phyloP scores from a whole-genome alignment of 2,113 vertebrate genomes.

The Balaenoptera acutorostrata region DNA sequence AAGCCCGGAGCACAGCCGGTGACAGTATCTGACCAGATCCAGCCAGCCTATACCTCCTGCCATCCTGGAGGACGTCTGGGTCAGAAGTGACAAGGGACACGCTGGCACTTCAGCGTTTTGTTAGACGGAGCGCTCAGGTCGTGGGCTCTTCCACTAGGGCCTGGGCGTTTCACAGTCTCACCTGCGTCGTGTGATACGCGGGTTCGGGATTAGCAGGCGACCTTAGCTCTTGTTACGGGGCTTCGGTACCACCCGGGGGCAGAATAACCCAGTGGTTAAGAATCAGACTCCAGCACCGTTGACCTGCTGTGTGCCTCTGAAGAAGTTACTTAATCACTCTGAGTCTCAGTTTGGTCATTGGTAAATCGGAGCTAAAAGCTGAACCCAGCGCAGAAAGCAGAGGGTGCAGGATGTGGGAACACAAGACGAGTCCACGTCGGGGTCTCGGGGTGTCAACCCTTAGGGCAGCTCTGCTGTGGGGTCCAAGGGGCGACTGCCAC shows the following conservation, averaged over 20 bases:
- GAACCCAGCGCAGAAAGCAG: not conserved
- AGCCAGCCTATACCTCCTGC: accelerated
- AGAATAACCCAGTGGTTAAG: not conserved
- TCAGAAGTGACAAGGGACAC: too few species aligned
- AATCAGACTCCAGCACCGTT: not conserved
- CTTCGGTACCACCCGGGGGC: too few species aligned
- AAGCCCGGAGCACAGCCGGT: not conserved
- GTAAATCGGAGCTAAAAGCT: not conserved
- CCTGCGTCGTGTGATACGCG: not conserved
- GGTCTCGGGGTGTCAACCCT: not conserved
- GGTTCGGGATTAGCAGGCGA: too few species aligned
- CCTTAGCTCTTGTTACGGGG: not conserved
- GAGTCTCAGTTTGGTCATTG: not conserved
- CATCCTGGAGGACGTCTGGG: accelerated
- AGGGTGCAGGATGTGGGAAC: too few species aligned
- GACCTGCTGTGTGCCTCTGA: not conserved
- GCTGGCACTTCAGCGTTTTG: accelerated
- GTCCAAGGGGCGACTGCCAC: too few species aligned
- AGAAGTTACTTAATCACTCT: not conserved
- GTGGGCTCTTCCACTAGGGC: not conserved
- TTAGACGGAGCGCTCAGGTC: not conserved
- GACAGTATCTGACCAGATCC: not conserved
- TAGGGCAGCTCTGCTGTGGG: not conserved
- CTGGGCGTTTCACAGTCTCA: too few species aligned
- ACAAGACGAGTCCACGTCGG: too few species aligned